Evolutionary conservation across 2,113 vertebrate genomes (phyloP).

Genomic region (Aldabrachelys gigantea): DNA sequence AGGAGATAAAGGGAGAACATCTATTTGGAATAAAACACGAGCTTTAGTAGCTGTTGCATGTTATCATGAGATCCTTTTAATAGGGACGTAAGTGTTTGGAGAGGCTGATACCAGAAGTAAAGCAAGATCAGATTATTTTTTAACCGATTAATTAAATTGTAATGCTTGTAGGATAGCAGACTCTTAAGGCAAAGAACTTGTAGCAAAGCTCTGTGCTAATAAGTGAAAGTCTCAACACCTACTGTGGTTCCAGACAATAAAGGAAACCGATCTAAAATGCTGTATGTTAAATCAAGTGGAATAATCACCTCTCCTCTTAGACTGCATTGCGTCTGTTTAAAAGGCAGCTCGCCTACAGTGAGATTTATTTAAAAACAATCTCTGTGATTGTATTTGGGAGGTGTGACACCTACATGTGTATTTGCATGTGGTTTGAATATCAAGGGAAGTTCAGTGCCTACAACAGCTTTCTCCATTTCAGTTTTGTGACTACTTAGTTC

Average conservation of each 20-base stretch:
- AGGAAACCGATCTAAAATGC: neutral
- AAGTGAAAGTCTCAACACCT: neutral
- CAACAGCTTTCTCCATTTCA: neutral
- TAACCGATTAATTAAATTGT: accelerated
- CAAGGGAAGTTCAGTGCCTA: neutral
- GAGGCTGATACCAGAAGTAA: neutral
- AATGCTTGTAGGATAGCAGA: neutral
- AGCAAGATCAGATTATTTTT: neutral
- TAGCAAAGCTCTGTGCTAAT: neutral
- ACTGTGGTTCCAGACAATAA: neutral
- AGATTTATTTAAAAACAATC: neutral
- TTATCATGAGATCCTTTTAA: neutral
- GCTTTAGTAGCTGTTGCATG: neutral
- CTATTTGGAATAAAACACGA: accelerated
- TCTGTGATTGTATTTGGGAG: neutral
- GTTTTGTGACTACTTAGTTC: neutral
- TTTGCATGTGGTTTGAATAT: neutral
- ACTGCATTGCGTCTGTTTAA: neutral
- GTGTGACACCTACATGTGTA: neutral
- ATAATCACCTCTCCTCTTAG: accelerated
- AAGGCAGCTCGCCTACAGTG: neutral
- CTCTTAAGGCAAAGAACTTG: neutral
- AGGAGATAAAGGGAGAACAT: accelerated
- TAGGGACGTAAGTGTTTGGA: neutral
- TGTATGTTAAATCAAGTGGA: accelerated